Evolutionary conservation across 2,113 vertebrate species (phyloP).

Genomic region (Cynocephalus volans): DNA sequence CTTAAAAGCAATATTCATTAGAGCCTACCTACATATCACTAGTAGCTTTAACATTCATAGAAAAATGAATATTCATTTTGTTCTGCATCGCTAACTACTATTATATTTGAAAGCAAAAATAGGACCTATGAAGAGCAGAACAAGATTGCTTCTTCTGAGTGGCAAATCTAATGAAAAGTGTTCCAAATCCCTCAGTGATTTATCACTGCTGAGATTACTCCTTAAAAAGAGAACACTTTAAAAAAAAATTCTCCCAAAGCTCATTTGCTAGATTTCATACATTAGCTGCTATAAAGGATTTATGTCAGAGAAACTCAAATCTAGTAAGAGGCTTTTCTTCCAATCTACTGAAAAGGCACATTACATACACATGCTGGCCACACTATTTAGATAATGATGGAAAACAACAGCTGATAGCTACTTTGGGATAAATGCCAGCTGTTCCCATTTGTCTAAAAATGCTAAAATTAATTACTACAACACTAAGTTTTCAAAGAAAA

Average conservation of each 20-base stretch:
- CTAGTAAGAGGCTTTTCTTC: slow-evolving; percentile 82
- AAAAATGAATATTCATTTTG: slow-evolving; percentile 44
- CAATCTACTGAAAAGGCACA: slow-evolving; percentile 64
- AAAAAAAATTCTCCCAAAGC: slow-evolving; percentile 77
- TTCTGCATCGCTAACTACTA: slow-evolving; percentile 50
- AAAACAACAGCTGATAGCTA: slow-evolving; percentile 90
- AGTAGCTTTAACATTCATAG: not conserved
- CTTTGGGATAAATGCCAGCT: slow-evolving; percentile 89
- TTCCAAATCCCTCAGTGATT: not conserved
- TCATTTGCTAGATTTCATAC: slow-evolving; percentile 82
- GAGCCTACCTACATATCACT: not conserved
- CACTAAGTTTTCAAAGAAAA: slow-evolving; percentile 85
- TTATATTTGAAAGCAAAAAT: slow-evolving; percentile 40
- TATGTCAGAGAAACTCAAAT: slow-evolving; percentile 79
- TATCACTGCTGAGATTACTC: slow-evolving; percentile 46
- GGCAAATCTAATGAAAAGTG: not conserved
- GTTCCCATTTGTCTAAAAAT: slow-evolving; percentile 87
- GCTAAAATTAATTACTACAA: slow-evolving; percentile 79
- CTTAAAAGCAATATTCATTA: slow-evolving; percentile 37
- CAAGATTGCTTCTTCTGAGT: slow-evolving; percentile 4
- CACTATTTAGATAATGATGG: slow-evolving; percentile 88
- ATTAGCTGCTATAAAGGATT: slow-evolving; percentile 71
- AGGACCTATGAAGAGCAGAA: not conserved
- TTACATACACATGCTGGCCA: slow-evolving; percentile 84
- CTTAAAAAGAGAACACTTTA: slow-evolving; percentile 62